These are phyloP conservation scores for Labrus mixtus DNA, from an alignment of 2,113 vertebrate species.

Conservation along the genomic window DNA sequence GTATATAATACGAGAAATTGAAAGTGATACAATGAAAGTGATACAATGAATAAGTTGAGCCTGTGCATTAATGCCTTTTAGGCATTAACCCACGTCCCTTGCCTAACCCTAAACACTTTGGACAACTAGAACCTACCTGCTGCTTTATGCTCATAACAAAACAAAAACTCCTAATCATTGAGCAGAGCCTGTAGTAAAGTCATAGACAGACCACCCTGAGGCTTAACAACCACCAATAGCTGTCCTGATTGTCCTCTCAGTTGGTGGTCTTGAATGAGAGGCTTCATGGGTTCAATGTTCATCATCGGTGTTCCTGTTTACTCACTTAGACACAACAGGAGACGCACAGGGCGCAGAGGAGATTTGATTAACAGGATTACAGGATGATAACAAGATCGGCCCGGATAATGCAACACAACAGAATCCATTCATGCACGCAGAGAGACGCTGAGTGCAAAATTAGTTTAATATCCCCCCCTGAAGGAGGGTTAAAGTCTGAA, in stretches of 20 bases:
- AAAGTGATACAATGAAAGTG: no score
- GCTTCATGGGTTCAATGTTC: slow-evolving; percentile 40
- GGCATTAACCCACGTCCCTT: no score
- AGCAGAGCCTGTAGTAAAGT: slow-evolving; percentile 36
- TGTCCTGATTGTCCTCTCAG: slow-evolving; percentile 65
- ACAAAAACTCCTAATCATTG: slow-evolving; percentile 22
- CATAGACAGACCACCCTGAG: slow-evolving; percentile 14
- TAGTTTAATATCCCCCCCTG: slow-evolving; percentile 30
- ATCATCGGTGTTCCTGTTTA: slow-evolving; percentile 26
- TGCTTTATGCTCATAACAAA: slow-evolving; percentile 39
- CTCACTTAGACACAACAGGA: slow-evolving; percentile 24
- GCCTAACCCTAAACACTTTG: not conserved
- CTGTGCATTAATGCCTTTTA: no score
- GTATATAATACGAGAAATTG: no score
- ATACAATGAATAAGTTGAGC: no score
- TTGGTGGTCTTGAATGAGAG: slow-evolving; percentile 40
- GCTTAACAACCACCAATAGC: slow-evolving; percentile 60
- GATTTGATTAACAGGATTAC: slow-evolving; percentile 62
- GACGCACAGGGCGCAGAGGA: slow-evolving; percentile 25
- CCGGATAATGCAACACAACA: slow-evolving; percentile 41
- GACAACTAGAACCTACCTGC: slow-evolving; percentile 31
- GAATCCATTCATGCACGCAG: slow-evolving; percentile 32
- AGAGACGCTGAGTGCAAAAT: slow-evolving; percentile 25
- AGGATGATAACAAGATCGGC: slow-evolving; percentile 58
- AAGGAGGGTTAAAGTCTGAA: slow-evolving; percentile 28